Conservation (phyloP, 2,113 vertebrate genomes). For the Platichthys stellatus region DNA sequence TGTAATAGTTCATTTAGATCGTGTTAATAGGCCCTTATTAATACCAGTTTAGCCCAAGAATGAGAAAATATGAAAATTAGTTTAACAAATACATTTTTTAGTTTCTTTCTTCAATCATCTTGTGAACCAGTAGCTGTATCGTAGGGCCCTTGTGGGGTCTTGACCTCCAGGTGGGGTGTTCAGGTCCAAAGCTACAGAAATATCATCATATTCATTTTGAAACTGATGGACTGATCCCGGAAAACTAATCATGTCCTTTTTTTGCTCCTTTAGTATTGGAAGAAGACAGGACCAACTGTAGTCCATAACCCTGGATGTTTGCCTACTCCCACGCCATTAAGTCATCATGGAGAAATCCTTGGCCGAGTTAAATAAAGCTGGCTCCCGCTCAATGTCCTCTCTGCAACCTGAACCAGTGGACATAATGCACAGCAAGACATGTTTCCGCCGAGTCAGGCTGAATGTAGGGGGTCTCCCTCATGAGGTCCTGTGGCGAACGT, state of each 20-base stretch:
- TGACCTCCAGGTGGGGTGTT: neutral
- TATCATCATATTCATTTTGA: neutral
- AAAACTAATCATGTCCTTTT: slow-evolving; percentile 28
- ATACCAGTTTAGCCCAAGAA: too few relatives aligned
- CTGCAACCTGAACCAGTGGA: slow-evolving; percentile 95
- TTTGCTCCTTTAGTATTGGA: slow-evolving; percentile 82
- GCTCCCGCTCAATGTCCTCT: slow-evolving; percentile 92
- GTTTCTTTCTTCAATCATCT: too few relatives aligned
- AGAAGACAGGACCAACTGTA: slow-evolving; percentile 82
- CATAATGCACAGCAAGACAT: slow-evolving; percentile 94
- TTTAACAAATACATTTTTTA: too few relatives aligned
- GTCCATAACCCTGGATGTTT: slow-evolving; percentile 60
- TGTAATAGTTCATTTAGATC: too few relatives aligned
- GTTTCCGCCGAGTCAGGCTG: slow-evolving; percentile 93
- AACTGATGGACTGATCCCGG: neutral
- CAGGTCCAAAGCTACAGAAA: neutral
- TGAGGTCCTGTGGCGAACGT: slow-evolving; percentile 96
- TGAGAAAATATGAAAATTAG: too few relatives aligned
- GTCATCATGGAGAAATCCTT: slow-evolving; percentile 86
- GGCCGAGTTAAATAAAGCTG: slow-evolving; percentile 91
- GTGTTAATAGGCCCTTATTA: too few relatives aligned
- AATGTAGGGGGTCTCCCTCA: slow-evolving; percentile 98
- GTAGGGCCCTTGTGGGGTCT: neutral
- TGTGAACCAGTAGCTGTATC: too few relatives aligned
- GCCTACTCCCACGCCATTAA: slow-evolving; percentile 57